Evolutionary conservation across 1,140 invertebrate species (phyloP).

Genomic region (Mesaphorura yosii): DNA sequence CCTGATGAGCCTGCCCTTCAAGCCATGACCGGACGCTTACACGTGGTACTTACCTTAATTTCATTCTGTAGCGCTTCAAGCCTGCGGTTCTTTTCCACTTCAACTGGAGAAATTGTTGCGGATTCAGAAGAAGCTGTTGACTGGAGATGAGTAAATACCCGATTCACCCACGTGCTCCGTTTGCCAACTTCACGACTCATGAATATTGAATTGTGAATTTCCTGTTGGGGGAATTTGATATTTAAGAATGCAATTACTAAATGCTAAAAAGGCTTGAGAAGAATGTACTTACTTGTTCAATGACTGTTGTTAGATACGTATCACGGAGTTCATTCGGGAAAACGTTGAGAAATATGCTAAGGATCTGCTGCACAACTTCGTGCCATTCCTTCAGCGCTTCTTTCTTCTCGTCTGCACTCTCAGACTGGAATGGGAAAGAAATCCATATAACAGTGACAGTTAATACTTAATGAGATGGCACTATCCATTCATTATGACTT

Average conservation of each 20-base stretch:
- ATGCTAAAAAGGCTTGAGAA: background rate
- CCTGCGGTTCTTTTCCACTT: slow-evolving; percentile 51
- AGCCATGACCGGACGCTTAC: background rate
- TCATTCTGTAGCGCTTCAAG: slow-evolving; percentile 56
- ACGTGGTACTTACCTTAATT: slow-evolving; percentile 51
- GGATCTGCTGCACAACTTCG: slow-evolving; percentile 43
- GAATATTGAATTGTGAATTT: slow-evolving; percentile 63
- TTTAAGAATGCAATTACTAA: background rate
- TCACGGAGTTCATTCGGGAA: slow-evolving; percentile 59
- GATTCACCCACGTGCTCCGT: slow-evolving; percentile 59
- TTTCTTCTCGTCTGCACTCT: slow-evolving; percentile 21
- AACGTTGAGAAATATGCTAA: slow-evolving; percentile 52
- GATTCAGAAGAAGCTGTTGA: slow-evolving; percentile 33
- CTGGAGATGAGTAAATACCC: slow-evolving; percentile 40
- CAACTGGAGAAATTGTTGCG: slow-evolving; percentile 36
- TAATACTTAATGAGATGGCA: background rate
- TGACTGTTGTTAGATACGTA: slow-evolving; percentile 63
- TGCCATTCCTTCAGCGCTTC: slow-evolving; percentile 27
- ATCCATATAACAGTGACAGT: background rate
- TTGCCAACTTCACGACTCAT: slow-evolving; percentile 59
- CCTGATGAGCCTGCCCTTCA: background rate
- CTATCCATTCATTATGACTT: slow-evolving; percentile 6
- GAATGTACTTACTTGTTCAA: slow-evolving; percentile 51
- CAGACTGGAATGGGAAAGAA: slow-evolving; percentile 16
- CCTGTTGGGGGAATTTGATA: slow-evolving; percentile 37